Conservation (phyloP, 1,140 invertebrate species). For the Halyomorpha halys region DNA sequence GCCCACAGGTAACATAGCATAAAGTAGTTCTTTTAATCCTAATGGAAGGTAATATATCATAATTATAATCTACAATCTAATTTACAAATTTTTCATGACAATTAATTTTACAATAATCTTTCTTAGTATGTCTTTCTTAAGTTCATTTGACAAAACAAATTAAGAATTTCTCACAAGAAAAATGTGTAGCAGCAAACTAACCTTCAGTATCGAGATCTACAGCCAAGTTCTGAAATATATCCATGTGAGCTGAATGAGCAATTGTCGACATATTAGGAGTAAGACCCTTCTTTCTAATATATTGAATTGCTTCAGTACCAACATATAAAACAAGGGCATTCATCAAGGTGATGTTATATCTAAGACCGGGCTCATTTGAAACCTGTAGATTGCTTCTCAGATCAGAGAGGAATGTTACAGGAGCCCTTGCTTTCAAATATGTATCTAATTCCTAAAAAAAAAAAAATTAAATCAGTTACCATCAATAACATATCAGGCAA, state of each 20-base stretch:
- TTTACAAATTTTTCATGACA: too few species aligned
- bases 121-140: too few species aligned
- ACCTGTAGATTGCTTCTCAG: conserved; percentile 81
- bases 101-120: too few species aligned
- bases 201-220: conserved; percentile 97
- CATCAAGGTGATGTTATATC: conserved; percentile 93
- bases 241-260: conserved; percentile 95
- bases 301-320: conserved; percentile 87
- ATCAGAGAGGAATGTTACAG: conserved; percentile 91
- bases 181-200: too few species aligned
- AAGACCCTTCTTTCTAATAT: conserved; percentile 74
- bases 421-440: conserved; percentile 86
- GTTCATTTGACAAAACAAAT: too few species aligned
- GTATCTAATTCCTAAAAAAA: conserved; percentile 71
- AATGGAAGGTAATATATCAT: too few species aligned
- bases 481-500: too few species aligned
- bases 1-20: too few species aligned
- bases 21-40: too few species aligned
- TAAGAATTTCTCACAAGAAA: too few species aligned
- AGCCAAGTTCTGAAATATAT: conserved; percentile 98
- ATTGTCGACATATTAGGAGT: conserved; percentile 93
- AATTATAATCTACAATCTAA: too few species aligned
- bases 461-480: conserved; percentile 14
- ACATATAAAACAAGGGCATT: conserved; percentile 96
- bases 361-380: conserved; percentile 68